A percentile compares a stretch with the other conserved stretches of the same genome.
Evolutionary conservation across 2,113 vertebrate genomes (phyloP).

Genomic region (Urocynchramus pylzowi): DNA sequence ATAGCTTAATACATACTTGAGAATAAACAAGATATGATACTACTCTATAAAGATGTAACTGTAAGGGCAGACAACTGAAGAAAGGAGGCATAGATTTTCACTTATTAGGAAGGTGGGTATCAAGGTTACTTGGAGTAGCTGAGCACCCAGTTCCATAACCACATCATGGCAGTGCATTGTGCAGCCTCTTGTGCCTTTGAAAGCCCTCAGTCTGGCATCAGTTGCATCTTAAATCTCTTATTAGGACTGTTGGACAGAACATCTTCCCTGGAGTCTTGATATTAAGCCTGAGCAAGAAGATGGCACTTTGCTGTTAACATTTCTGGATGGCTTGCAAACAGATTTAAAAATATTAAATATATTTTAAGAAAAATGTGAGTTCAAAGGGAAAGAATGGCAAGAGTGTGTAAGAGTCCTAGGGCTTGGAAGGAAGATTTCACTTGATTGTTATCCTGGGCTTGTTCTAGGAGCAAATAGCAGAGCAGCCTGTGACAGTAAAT

Average conservation of each 20-base stretch:
- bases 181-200: neutral
- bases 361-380: neutral
- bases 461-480: neutral
- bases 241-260: neutral
- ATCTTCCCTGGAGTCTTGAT: neutral
- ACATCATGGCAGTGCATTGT: neutral
- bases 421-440: neutral
- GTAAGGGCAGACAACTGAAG: neutral
- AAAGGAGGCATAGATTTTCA: neutral
- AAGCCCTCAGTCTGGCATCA: neutral
- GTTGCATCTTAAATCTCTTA: neutral
- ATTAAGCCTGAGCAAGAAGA: neutral
- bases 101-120: neutral
- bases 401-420: neutral
- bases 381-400: neutral
- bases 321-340: neutral
- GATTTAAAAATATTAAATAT: neutral
- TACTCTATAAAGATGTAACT: neutral
- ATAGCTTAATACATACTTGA: neutral
- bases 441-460: neutral
- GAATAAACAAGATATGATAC: neutral
- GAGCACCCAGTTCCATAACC: neutral
- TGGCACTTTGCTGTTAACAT: accelerated
- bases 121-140: neutral
- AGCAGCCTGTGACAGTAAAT: neutral